Evolutionary conservation across 1,140 invertebrate genomes (phyloP).

Genomic region (Homarus americanus): DNA sequence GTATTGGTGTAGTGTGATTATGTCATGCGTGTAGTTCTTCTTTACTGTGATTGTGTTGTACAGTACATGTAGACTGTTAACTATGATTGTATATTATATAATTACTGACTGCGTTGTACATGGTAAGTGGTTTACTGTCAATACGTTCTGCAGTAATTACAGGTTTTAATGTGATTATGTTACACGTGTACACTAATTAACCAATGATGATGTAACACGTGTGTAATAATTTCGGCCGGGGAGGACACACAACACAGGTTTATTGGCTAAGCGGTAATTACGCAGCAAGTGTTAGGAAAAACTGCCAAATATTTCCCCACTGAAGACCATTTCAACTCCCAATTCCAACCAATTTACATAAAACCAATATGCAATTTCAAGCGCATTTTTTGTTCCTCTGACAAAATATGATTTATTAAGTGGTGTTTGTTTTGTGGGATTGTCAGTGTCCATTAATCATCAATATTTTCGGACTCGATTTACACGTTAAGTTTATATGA

Average conservation of each 20-base stretch:
- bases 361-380: not conserved
- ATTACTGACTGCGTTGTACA: no score
- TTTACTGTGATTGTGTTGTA: no score
- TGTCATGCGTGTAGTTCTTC: no score
- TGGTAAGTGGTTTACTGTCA: no score
- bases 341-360: not conserved
- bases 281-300: not conserved
- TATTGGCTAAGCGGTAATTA: not conserved
- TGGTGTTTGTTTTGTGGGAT: not conserved
- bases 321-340: not conserved
- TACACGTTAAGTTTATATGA: not conserved
- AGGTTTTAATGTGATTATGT: not conserved
- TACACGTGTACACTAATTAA: not conserved
- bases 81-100: no score
- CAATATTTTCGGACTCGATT: not conserved
- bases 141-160: no score
- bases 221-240: no score
- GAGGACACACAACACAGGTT: not conserved
- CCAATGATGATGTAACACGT: not conserved
- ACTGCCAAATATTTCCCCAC: not conserved
- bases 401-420: conserved; percentile 1
- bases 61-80: no score
- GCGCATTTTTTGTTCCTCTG: not conserved
- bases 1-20: no score
- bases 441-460: not conserved